Percentiles rank a stretch among this genome's conserved stretches.
Conservation (phyloP, 2,797 vertebrate genomes). For the Lepus oiostolus region DNA sequence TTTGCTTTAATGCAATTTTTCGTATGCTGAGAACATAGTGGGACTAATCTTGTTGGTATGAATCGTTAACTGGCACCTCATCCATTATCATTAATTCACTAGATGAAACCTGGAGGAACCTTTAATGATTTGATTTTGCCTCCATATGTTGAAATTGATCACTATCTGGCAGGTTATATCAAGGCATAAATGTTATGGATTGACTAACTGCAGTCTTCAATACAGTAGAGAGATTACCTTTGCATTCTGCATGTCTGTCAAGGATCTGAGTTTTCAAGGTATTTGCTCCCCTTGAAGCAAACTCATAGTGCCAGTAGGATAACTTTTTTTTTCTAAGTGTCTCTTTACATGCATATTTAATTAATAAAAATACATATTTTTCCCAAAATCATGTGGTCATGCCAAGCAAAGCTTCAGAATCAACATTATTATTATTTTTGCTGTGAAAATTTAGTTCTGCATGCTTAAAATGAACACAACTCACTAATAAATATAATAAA, state of each 20-base stretch:
- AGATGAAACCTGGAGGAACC: neutral
- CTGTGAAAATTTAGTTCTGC: neutral
- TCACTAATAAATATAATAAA: neutral
- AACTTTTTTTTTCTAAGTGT: neutral
- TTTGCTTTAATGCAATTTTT: neutral
- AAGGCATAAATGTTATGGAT: conserved; percentile 43
- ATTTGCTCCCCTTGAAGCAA: neutral
- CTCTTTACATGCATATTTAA: neutral
- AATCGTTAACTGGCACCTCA: neutral
- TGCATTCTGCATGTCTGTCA: neutral
- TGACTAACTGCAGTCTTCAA: neutral
- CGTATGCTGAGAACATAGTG: neutral
- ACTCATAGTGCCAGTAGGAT: neutral
- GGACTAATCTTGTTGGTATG: neutral
- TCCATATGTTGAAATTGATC: conserved; percentile 21
- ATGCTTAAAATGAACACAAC: neutral
- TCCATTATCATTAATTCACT: neutral
- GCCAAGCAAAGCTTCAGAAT: neutral
- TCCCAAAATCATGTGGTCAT: neutral
- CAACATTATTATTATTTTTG: neutral
- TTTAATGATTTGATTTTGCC: conserved; percentile 35
- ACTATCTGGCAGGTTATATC: conserved; percentile 43
- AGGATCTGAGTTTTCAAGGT: neutral
- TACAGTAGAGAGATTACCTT: neutral
- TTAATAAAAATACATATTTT: conserved; percentile 17